A percentile compares a stretch with the other conserved stretches of the same genome.
Conservation (phyloP, 2,888 invertebrate species). For the Catocala fraxini region DNA sequence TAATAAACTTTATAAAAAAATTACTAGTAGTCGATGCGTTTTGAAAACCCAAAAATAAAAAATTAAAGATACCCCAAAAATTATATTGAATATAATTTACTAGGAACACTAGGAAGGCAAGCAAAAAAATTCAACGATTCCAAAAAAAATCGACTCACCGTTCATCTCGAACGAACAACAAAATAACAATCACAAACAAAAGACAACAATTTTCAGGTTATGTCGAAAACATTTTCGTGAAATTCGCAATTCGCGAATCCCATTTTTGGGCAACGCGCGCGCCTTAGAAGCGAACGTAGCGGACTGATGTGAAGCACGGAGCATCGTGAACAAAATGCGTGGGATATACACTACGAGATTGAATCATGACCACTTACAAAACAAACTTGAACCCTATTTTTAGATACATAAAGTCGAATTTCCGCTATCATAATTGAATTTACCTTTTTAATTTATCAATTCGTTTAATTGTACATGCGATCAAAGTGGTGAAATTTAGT, state of each 20-base stretch:
- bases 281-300: conserved; percentile 60
- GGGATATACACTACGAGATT: conserved; percentile 66
- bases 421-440: conserved; percentile 52
- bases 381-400: conserved; percentile 60
- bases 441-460: conserved; percentile 70
- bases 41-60: too few species aligned
- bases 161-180: conserved; percentile 20
- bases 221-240: conserved; percentile 42
- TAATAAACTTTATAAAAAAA: too few species aligned
- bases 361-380: conserved; percentile 60
- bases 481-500: conserved; percentile 49
- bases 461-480: conserved; percentile 62
- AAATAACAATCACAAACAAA: conserved; percentile 40
- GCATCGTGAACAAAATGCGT: conserved; percentile 77
- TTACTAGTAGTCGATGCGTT: too few species aligned
- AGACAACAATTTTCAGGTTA: conserved; percentile 21
- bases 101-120: too few species aligned
- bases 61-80: too few species aligned
- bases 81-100: too few species aligned
- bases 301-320: conserved; percentile 71
- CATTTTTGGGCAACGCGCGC: conserved; percentile 72
- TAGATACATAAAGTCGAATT: conserved; percentile 50
- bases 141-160: conserved; percentile 33
- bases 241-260: conserved; percentile 51
- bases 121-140: too few species aligned